Percentiles rank a stretch among this genome's conserved stretches.
Conservation (phyloP, 2,113 vertebrate genomes). For the Engystomops pustulosus region DNA sequence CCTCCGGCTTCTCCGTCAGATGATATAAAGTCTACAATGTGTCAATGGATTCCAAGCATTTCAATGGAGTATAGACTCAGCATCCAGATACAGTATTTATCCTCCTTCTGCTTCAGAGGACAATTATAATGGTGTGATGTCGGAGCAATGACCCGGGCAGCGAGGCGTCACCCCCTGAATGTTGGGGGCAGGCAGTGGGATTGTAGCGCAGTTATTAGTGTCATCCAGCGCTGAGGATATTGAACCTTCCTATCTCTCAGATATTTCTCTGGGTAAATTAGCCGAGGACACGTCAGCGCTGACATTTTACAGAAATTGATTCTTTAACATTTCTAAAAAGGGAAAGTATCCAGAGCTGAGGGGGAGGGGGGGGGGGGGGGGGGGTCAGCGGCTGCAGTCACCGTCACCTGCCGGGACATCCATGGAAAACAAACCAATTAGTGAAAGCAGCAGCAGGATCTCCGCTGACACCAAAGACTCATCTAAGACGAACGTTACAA, state of each 20-base stretch:
- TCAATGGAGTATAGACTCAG: background rate
- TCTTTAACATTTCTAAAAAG: conserved; percentile 45
- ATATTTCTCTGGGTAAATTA: conserved; percentile 53
- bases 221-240: conserved; percentile 22
- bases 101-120: background rate
- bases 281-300: conserved; percentile 40
- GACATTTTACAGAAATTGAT: conserved; percentile 58
- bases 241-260: conserved; percentile 29
- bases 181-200: background rate
- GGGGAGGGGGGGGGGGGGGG: background rate
- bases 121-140: background rate
- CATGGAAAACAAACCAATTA: background rate
- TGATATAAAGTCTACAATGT: too few relatives aligned
- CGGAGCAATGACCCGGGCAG: background rate
- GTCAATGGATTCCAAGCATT: too few relatives aligned
- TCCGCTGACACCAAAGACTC: background rate
- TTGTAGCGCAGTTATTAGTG: conserved; percentile 10
- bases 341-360: conserved; percentile 15
- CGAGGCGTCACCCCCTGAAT: background rate
- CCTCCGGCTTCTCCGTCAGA: too few relatives aligned
- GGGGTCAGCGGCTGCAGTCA: background rate
- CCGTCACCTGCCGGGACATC: background rate
- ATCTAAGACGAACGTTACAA: too few relatives aligned
- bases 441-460: background rate
- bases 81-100: background rate